Percentiles rank a stretch among this genome's conserved stretches.
phyloP scores from a whole-genome alignment of 2,888 invertebrate species.

The Uloborus plumipes region DNA sequence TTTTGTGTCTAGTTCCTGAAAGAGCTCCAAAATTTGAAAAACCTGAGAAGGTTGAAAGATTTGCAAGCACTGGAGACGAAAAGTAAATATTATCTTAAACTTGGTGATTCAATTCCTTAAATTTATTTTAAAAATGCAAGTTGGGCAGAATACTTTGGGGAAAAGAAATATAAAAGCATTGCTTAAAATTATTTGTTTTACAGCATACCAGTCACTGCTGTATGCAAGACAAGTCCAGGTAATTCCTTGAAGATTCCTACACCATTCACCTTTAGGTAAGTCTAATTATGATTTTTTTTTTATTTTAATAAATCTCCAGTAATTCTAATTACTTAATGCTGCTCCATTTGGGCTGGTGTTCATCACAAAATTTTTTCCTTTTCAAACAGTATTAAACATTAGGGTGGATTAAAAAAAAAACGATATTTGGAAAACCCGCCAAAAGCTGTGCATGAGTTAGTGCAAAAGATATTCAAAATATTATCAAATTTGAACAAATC shows the following conservation, averaged over 20 bases:
- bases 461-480: no score
- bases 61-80: constrained; percentile 65
- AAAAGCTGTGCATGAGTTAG: no score
- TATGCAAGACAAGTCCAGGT: constrained; percentile 58
- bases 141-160: background rate
- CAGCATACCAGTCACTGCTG: constrained; percentile 20
- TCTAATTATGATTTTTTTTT: constrained; percentile 16
- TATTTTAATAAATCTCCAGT: background rate
- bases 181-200: background rate
- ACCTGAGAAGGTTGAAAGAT: constrained; percentile 56
- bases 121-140: background rate
- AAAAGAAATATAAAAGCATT: constrained; percentile 6
- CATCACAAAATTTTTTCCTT: no score
- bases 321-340: background rate
- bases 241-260: constrained; percentile 58
- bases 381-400: no score
- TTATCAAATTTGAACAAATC: no score
- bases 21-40: constrained; percentile 52
- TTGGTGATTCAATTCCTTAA: no score
- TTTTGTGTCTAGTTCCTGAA: constrained; percentile 65
- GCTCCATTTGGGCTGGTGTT: background rate
- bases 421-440: no score
- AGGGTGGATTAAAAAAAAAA: no score
- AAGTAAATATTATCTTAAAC: constrained; percentile 32
- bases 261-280: constrained; percentile 56